A percentile compares a stretch with the other conserved stretches of the same genome.
These are phyloP conservation scores for Montipora sp. DNA, from an alignment of 64 coral and sea anemone species.

Conservation along the genomic window DNA sequence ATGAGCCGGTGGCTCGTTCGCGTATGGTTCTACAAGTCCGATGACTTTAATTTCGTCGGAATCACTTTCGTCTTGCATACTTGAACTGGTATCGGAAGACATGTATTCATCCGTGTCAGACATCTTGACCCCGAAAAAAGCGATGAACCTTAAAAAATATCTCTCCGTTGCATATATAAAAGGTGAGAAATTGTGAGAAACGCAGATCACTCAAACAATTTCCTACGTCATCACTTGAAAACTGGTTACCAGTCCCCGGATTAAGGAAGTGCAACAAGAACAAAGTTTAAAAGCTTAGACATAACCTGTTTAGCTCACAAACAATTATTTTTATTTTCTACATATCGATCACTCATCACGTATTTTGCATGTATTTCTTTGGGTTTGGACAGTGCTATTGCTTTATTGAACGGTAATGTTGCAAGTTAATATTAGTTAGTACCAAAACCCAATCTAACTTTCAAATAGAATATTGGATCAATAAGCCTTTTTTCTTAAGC, in stretches of 20 bases:
- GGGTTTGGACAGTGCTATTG: no score
- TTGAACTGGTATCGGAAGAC: not conserved
- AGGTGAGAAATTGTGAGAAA: slow-evolving; percentile 1
- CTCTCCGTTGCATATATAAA: not conserved
- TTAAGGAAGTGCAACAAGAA: no score
- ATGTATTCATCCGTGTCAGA: slow-evolving; percentile 5
- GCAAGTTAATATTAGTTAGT: no score
- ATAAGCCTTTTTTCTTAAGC: no score
- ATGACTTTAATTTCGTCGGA: slow-evolving; percentile 15
- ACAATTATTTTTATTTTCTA: no score
- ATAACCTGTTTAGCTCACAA: no score
- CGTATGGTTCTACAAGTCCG: slow-evolving; percentile 38
- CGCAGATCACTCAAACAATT: not conserved
- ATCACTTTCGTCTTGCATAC: slow-evolving; percentile 13
- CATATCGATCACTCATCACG: no score
- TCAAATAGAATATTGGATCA: no score
- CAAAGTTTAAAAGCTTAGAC: no score
- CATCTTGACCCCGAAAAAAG: slow-evolving; percentile 13
- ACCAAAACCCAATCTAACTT: no score
- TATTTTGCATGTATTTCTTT: no score
- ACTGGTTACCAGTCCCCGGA: not conserved
- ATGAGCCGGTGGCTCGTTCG: slow-evolving; percentile 58
- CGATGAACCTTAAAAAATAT: not conserved
- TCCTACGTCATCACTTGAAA: slow-evolving; percentile 10
- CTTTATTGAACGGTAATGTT: no score